A percentile compares a stretch with the other conserved stretches of the same genome.
Conservation (phyloP, 2,888 invertebrate genomes). For the Agonopterix arenella region DNA sequence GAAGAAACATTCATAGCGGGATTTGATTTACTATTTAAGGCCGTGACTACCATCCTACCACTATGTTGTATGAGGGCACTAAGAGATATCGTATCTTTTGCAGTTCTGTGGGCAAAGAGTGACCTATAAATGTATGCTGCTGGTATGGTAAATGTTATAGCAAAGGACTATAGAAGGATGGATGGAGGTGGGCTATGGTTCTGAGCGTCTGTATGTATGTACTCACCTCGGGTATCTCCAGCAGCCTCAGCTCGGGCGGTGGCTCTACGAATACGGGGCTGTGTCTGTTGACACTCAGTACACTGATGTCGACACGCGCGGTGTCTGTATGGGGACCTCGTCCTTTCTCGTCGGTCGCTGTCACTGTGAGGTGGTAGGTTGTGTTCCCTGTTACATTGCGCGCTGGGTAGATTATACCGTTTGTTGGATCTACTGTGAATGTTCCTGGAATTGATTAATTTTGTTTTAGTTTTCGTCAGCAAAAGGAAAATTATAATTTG, state of each 20-base stretch:
- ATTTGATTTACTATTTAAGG: too few relatives aligned
- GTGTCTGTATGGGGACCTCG: conserved; percentile 79
- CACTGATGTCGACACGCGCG: conserved; percentile 85
- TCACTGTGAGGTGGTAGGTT: conserved; percentile 77
- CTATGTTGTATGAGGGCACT: too few relatives aligned
- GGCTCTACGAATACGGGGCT: conserved; percentile 89
- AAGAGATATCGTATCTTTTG: too few relatives aligned
- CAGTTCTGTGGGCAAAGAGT: too few relatives aligned
- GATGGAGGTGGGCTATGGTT: too few relatives aligned
- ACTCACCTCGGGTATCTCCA: conserved; percentile 90
- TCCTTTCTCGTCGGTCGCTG: conserved; percentile 86
- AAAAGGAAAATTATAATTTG: too few relatives aligned
- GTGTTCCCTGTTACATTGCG: conserved; percentile 81
- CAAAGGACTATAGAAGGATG: too few relatives aligned
- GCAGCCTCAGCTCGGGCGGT: conserved; percentile 82
- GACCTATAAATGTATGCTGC: too few relatives aligned
- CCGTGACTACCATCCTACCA: too few relatives aligned
- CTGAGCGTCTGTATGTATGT: conserved; percentile 9
- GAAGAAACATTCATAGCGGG: too few relatives aligned
- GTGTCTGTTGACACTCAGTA: conserved; percentile 88
- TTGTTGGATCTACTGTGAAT: conserved; percentile 85
- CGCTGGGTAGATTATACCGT: conserved; percentile 89
- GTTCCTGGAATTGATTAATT: conserved; percentile 62
- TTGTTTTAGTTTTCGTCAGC: too few relatives aligned
- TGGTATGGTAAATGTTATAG: too few relatives aligned